Base-by-base conservation (phyloP, 2,797 vertebrate species). In the Gastrophryne carolinensis region DNA sequence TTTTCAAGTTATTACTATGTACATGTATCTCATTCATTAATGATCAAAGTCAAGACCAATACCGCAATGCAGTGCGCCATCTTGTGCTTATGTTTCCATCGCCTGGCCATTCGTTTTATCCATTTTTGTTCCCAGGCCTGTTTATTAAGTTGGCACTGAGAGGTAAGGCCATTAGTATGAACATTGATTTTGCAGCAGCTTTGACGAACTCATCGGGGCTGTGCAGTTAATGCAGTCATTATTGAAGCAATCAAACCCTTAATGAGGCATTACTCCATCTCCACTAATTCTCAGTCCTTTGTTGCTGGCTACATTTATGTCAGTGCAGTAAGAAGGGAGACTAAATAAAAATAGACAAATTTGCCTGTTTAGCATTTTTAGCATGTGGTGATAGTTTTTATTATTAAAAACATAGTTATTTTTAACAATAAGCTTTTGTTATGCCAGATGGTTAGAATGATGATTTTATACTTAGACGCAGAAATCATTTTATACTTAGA, bases 201-300 rank as follows among this genome's bases (percentile, higher is more conserved):
- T 81, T 70, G 70, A 62, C 56, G 79, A 80, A 81, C 75, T 81
- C 81, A 6, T 70, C 3, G 81, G 80, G 67, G 81, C 34, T 84
- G 83, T 84, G 87, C 85, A 86, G 87, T 90, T 88, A 86, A 87
- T 84, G 61, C 56, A 79, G 82, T 23, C 83, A 74, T 89, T 88
- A 90, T 79, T 80, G 83, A 89, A 81, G 71, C 84, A 82, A 84
- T 87, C 79, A 80, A 82, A 82, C 67, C 80, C 81, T 83, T 83
- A 80, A 72, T 61, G 81, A 85, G 83, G 83, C 85, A 83, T 85
- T 84, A 80, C 84, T 84, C 82, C 75, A 5, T 41, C 57, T 72
- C 84, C 82, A 74, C 54, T 54, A 72, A 79, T 82, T 81, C 57
- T 75, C 79, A 26, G 2, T 50, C 79, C 70, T 70, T 72, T 72